phyloP scores from a whole-genome alignment of 2,888 invertebrate species.

The Odontocolon sp. region DNA sequence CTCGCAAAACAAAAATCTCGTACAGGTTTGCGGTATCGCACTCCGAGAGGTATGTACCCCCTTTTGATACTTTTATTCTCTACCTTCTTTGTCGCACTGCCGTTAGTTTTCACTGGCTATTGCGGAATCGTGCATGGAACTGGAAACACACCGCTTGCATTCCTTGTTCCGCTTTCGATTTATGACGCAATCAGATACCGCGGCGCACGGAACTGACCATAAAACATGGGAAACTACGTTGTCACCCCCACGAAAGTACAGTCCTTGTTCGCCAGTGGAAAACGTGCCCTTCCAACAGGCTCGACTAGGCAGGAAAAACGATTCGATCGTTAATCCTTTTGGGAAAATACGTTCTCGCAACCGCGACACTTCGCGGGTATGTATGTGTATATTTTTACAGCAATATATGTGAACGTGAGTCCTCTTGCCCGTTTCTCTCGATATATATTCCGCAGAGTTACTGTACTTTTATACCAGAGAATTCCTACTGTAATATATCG shows the following conservation, averaged over 20 bases:
- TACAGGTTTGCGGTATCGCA: constrained; percentile 26
- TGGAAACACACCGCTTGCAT: constrained; percentile 38
- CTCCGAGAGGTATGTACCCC: background rate
- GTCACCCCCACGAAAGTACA: constrained; percentile 72
- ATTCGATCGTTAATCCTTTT: constrained; percentile 59
- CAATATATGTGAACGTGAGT: background rate
- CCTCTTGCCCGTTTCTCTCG: background rate
- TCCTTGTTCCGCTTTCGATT: constrained; percentile 70
- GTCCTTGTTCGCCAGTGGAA: constrained; percentile 41
- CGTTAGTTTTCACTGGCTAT: no score
- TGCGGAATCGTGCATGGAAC: constrained; percentile 42
- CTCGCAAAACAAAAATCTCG: constrained; percentile 27
- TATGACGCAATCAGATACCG: constrained; percentile 79
- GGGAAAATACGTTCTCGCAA: constrained; percentile 57
- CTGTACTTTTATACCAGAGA: constrained; percentile 26
- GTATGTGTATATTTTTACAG: background rate
- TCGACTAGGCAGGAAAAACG: constrained; percentile 45
- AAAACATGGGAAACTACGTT: constrained; percentile 77
- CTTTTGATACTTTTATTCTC: constrained; percentile 5
- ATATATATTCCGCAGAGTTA: constrained; percentile 9
- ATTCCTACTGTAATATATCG: constrained; percentile 40
- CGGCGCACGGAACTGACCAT: constrained; percentile 76
- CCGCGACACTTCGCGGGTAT: constrained; percentile 37
- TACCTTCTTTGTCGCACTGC: constrained; percentile 12
- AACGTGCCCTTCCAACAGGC: constrained; percentile 19